Percentiles rank a stretch among this genome's conserved stretches.
Evolutionary conservation across 2,888 invertebrate genomes (phyloP).

Genomic region (Mycalesis mineus): DNA sequence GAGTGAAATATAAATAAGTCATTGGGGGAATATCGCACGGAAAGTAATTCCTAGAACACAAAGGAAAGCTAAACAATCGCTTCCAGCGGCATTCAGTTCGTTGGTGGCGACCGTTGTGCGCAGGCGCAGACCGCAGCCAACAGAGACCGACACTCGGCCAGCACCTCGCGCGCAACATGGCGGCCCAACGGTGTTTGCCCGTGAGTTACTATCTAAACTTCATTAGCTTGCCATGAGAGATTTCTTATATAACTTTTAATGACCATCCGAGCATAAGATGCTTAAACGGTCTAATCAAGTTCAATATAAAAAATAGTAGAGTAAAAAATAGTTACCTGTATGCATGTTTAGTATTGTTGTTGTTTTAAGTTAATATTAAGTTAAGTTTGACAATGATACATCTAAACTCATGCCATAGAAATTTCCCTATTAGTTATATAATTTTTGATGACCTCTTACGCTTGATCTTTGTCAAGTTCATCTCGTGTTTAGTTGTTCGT

Average conservation of each 20-base stretch:
- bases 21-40: constrained; percentile 28
- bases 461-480: no score
- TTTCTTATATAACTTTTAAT: constrained; percentile 16
- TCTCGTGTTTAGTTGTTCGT: no score
- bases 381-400: no score
- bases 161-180: constrained; percentile 66
- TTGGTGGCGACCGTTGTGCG: constrained; percentile 47
- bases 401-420: no score
- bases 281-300: constrained; percentile 4
- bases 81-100: constrained; percentile 45
- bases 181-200: constrained; percentile 37
- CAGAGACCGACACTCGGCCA: constrained; percentile 51
- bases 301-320: no score
- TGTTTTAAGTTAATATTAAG: no score
- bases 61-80: constrained; percentile 34
- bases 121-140: constrained; percentile 45
- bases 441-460: no score
- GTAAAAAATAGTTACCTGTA: no score
- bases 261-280: constrained; percentile 7
- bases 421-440: no score
- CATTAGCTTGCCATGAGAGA: constrained; percentile 25
- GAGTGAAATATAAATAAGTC: background rate
- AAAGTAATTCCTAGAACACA: constrained; percentile 29
- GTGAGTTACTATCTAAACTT: constrained; percentile 33
- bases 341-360: no score